Evolutionary conservation across 1,140 invertebrate genomes (phyloP).

Genomic region (Tetramorium alpestre): DNA sequence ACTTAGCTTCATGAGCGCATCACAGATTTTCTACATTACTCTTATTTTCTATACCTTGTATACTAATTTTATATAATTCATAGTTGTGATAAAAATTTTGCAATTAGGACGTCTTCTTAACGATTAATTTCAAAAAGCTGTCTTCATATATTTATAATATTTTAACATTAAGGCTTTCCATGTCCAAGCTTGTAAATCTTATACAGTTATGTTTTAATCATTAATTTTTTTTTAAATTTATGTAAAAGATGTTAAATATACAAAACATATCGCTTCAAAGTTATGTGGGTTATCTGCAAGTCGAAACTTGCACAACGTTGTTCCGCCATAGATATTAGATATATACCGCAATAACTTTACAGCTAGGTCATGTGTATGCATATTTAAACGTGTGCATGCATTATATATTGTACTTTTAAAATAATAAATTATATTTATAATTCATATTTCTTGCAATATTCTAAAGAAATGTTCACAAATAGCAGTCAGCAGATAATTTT

Average conservation of each 20-base stretch:
- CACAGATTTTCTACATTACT: not conserved
- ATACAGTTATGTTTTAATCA: not conserved
- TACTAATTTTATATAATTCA: not conserved
- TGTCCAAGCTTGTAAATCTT: not conserved
- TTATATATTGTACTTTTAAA: conserved; percentile 15
- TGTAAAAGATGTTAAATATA: conserved; percentile 19
- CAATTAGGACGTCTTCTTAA: not conserved
- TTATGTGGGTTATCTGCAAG: conserved; percentile 45
- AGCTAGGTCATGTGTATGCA: conserved; percentile 36
- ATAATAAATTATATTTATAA: conserved; percentile 20
- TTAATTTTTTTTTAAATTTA: conserved; percentile 21
- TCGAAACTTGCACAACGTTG: conserved; percentile 37
- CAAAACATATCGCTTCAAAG: conserved; percentile 41
- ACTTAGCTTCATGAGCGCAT: not conserved
- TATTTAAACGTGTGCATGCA: conserved; percentile 22
- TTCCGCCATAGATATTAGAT: conserved; percentile 32
- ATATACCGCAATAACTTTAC: conserved; percentile 33
- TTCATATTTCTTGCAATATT: not conserved
- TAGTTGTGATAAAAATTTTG: not conserved
- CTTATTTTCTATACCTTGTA: not conserved
- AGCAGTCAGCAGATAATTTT: not conserved
- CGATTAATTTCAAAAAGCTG: not conserved
- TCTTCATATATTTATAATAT: not conserved
- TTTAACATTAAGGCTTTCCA: not conserved
- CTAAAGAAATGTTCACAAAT: not conserved